Evolutionary conservation across 1,140 invertebrate species (phyloP), one percentile per base, ranked within the genome.

Genomic region (Micrasema minimum): DNA sequence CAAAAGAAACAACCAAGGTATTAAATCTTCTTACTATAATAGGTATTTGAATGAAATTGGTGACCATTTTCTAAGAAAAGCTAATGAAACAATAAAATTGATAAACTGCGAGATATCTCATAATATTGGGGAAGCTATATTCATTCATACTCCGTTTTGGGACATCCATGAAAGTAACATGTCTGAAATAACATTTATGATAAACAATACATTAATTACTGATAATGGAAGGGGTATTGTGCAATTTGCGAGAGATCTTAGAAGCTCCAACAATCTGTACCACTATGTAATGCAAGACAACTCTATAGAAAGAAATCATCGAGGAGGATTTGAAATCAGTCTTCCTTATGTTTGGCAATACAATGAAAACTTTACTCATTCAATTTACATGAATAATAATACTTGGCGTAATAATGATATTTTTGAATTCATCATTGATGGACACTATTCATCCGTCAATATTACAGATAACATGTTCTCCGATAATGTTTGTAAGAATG

Each of bases 301-400:
- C 73, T 92, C 93, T 0, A 89, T 97, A 38, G 93, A 95, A 77
- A 86, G 93, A 74, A 98, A 98, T 79, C 83, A 83, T 62, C 87
- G 87, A 31, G 93, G 93, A 20, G 96, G 96, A 14, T 91, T 98
- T 70, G 90, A 95, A 77, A 84, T 98, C 1, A 86, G 88, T 0
- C 80, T 98, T 11, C 96, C 96, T 0, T 97, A 97, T 78, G 94
- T 97, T 9, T 97, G 95, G 93, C 90, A 97, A 75, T 96, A 97
- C 76, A 93, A 96, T 78, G 94, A 96, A 80, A 97, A 97, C 78
- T 95, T 94, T 74, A 96, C 95, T 0, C 96, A 98, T 81, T 91
- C 93, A 0, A 85, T 98, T 20, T 92, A 90, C 76, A 89, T 97
- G 75, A 87, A 90, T 57, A 95, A 98, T 75, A 95, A 95, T 73